Conservation (phyloP, 1,140 invertebrate genomes). For the Dryas iulia region DNA sequence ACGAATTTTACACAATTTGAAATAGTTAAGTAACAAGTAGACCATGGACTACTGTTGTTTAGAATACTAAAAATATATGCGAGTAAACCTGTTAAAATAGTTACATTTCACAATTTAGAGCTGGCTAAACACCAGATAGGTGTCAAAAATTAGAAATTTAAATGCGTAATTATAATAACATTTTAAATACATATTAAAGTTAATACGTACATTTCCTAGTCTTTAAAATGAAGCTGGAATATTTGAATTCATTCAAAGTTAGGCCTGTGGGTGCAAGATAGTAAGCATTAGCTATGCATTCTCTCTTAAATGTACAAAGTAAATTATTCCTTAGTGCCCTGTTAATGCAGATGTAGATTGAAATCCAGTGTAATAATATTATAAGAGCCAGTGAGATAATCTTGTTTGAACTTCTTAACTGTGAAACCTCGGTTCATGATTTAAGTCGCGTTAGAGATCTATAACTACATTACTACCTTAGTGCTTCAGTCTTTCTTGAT, state of each 20-base stretch:
- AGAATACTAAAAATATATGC: no score
- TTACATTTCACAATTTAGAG: no score
- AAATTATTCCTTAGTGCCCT: constrained; percentile 34
- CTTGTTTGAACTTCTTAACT: not conserved
- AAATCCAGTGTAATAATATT: not conserved
- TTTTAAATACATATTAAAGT: not conserved
- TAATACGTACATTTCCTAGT: not conserved
- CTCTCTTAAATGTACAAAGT: constrained; percentile 35
- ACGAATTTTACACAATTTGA: no score
- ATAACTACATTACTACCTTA: not conserved
- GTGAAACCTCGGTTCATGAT: not conserved
- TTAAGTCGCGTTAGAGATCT: not conserved
- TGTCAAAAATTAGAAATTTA: not conserved
- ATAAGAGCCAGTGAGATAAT: not conserved
- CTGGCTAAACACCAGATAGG: no score
- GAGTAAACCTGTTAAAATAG: no score
- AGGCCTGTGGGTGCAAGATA: constrained; percentile 41
- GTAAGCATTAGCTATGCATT: constrained; percentile 45
- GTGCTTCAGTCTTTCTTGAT: not conserved
- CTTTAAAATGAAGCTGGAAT: not conserved
- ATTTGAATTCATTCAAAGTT: constrained; percentile 8
- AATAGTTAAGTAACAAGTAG: no score
- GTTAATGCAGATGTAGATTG: not conserved
- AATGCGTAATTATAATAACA: not conserved
- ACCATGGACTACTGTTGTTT: no score